Evolutionary conservation across 2,113 vertebrate species (phyloP).

Genomic region (Pelobates fuscus): DNA sequence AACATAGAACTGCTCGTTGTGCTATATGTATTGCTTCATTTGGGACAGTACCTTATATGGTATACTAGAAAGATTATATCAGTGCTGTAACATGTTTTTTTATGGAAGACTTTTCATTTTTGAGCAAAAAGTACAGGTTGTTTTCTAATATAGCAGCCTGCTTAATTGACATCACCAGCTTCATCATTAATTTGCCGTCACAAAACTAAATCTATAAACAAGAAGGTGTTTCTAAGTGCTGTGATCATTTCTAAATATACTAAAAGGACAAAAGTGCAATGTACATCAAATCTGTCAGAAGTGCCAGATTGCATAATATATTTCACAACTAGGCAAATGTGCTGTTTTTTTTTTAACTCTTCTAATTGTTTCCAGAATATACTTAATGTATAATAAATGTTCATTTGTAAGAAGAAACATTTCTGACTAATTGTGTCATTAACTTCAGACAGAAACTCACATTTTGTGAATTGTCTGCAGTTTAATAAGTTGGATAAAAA

Average conservation of each 20-base stretch:
- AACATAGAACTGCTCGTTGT: too few relatives aligned
- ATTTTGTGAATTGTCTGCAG: slow-evolving; percentile 41
- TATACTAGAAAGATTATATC: too few relatives aligned
- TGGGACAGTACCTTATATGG: too few relatives aligned
- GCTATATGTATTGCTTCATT: too few relatives aligned
- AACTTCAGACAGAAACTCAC: slow-evolving; percentile 44
- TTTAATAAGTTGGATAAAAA: slow-evolving; percentile 47
- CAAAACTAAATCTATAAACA: slow-evolving; percentile 29
- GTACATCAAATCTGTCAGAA: slow-evolving; percentile 32
- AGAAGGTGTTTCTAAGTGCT: slow-evolving; percentile 29
- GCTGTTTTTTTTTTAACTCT: slow-evolving; percentile 27
- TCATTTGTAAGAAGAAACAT: slow-evolving; percentile 42
- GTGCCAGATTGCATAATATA: slow-evolving; percentile 12
- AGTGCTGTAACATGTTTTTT: too few relatives aligned
- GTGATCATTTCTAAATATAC: slow-evolving; percentile 7
- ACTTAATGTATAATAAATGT: slow-evolving; percentile 45
- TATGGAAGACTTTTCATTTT: too few relatives aligned
- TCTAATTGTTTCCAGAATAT: slow-evolving; percentile 48
- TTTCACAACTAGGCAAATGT: slow-evolving; percentile 37
- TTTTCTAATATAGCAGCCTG: too few relatives aligned
- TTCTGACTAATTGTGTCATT: slow-evolving; percentile 49
- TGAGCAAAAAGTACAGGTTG: too few relatives aligned
- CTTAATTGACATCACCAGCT: slow-evolving; percentile 6
- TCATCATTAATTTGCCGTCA: not conserved
- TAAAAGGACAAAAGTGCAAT: slow-evolving; percentile 11